Conservation (phyloP, 2,113 vertebrate species). For the Pleuronectes platessa region DNA sequence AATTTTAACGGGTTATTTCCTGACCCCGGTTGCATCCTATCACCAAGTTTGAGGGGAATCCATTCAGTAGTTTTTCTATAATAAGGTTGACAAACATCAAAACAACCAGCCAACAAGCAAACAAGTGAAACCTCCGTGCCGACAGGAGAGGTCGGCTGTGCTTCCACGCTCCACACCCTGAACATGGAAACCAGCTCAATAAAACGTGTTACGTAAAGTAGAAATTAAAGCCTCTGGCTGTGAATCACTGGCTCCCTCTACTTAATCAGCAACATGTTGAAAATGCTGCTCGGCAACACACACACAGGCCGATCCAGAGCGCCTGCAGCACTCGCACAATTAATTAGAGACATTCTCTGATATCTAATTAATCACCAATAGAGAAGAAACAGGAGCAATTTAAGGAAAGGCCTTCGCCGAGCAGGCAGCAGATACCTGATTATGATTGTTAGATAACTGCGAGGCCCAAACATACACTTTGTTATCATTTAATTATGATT, state of each 20-base stretch:
- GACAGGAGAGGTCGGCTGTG: conserved; percentile 1
- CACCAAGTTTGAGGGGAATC: no score
- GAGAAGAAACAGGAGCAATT: conserved; percentile 24
- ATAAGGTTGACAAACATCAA: no score
- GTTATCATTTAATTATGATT: conserved; percentile 38
- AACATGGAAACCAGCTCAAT: background rate
- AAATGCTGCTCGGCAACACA: background rate
- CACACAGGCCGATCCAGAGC: background rate
- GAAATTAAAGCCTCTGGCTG: no score
- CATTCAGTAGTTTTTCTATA: no score
- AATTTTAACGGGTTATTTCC: no score
- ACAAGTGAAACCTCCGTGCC: background rate
- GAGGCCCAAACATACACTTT: conserved; percentile 18
- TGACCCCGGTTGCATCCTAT: no score
- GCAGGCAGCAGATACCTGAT: conserved; percentile 13
- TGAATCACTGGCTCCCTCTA: conserved; percentile 4
- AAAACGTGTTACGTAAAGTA: background rate
- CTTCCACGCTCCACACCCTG: background rate
- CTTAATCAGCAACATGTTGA: conserved; percentile 8
- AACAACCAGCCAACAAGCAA: no score
- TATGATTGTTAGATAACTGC: background rate
- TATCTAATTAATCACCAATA: conserved; percentile 56
- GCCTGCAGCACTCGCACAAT: conserved; percentile 40
- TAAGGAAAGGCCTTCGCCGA: conserved; percentile 10
- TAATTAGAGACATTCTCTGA: conserved; percentile 43